Percentiles rank a stretch among this genome's conserved stretches.
phyloP scores from a whole-genome alignment of 1,140 invertebrate genomes.

The Drosophila nebulosa region DNA sequence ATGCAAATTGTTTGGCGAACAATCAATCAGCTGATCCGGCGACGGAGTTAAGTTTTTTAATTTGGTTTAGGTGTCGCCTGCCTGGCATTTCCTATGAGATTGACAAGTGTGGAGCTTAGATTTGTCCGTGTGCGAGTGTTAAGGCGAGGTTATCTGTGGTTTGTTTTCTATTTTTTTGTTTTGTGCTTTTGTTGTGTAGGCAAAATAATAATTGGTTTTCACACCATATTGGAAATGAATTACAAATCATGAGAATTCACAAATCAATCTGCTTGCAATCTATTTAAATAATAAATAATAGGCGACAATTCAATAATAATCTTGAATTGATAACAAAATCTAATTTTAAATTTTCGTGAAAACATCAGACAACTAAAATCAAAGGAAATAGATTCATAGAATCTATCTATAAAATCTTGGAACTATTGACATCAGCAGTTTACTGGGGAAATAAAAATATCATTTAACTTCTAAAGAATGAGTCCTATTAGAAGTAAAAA shows the following conservation, averaged over 20 bases:
- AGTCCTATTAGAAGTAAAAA: too few species aligned
- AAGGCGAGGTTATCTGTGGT: constrained; percentile 41
- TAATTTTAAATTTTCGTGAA: neutral
- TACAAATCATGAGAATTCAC: neutral
- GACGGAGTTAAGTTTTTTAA: constrained; percentile 52
- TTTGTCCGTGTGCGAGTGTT: constrained; percentile 28
- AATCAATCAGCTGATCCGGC: constrained; percentile 66
- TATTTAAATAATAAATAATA: neutral
- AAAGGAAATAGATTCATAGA: neutral
- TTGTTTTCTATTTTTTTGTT: too few species aligned
- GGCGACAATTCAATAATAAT: neutral
- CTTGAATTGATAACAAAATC: neutral
- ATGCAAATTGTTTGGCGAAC: constrained; percentile 62
- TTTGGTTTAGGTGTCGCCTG: constrained; percentile 69
- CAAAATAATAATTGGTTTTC: neutral
- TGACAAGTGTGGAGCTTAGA: constrained; percentile 56
- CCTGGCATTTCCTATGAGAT: constrained; percentile 67
- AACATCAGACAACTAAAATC: neutral
- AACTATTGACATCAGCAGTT: too few species aligned
- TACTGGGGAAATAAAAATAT: too few species aligned
- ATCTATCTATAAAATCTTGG: too few species aligned
- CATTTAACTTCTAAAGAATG: too few species aligned
- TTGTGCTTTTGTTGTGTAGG: neutral
- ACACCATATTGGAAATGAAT: neutral
- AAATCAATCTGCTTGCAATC: neutral